phyloP scores from a whole-genome alignment of 1,140 invertebrate genomes.

The Hyphantria cunea region DNA sequence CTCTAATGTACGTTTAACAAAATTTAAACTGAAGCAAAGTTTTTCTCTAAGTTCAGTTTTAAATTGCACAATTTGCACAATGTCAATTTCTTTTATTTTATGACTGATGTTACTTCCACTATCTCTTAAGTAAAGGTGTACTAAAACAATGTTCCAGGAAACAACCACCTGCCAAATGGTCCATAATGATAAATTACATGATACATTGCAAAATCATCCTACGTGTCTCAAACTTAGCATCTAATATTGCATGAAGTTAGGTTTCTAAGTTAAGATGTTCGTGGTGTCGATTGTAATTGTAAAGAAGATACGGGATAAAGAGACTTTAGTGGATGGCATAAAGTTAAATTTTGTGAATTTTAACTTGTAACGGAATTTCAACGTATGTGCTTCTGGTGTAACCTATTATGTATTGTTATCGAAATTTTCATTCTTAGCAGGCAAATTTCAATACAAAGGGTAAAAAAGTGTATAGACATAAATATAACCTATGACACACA shows the following conservation, averaged over 20 bases:
- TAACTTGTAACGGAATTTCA: neutral
- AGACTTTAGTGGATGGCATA: neutral
- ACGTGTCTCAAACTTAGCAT: conserved; percentile 4
- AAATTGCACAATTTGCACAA: no score
- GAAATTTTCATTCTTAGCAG: neutral
- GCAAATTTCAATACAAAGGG: no score
- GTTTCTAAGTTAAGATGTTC: conserved; percentile 18
- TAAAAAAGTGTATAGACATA: no score
- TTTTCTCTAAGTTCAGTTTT: no score
- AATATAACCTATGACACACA: no score
- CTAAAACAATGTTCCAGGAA: conserved; percentile 20
- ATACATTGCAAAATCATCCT: conserved; percentile 13
- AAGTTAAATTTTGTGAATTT: neutral
- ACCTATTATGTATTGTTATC: neutral
- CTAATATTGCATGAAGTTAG: conserved; percentile 17
- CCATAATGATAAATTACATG: conserved; percentile 17
- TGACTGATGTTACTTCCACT: no score
- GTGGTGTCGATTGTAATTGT: no score
- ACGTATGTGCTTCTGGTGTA: neutral
- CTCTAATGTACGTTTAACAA: no score
- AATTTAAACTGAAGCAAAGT: no score
- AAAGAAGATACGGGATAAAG: no score
- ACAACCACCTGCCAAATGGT: conserved; percentile 28
- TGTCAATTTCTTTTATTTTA: no score
- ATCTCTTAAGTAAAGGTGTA: no score